phyloP scores from a whole-genome alignment of 2,888 invertebrate species.

The Dolichomitus sp. region DNA sequence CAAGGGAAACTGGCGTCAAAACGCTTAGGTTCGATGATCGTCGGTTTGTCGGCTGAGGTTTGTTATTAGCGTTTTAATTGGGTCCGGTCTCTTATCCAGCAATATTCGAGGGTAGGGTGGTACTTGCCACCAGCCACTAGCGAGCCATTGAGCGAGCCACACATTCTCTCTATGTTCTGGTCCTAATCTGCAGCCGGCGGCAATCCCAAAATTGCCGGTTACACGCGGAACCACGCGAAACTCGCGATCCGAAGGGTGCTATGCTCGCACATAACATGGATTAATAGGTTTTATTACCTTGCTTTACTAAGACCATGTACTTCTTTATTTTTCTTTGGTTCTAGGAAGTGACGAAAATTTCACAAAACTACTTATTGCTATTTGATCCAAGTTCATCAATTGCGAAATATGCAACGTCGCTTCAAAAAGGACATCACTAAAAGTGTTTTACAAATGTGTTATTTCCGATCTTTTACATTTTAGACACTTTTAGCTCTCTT shows the following conservation, averaged over 20 bases:
- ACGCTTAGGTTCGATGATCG: constrained; percentile 63
- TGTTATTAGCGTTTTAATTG: constrained; percentile 85
- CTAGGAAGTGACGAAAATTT: neutral
- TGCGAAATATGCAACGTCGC: neutral
- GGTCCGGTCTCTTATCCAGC: constrained; percentile 84
- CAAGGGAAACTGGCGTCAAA: constrained; percentile 55
- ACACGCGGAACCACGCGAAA: constrained; percentile 64
- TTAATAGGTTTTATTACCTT: constrained; percentile 68
- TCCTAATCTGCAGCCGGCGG: constrained; percentile 84
- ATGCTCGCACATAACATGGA: constrained; percentile 65
- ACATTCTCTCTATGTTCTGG: constrained; percentile 66
- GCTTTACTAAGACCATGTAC: neutral
- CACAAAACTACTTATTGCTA: neutral
- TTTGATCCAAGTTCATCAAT: neutral
- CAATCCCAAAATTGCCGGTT: constrained; percentile 82
- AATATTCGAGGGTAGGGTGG: constrained; percentile 79
- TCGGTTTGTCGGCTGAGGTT: constrained; percentile 72
- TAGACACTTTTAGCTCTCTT: no score
- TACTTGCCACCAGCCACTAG: constrained; percentile 74
- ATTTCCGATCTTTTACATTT: no score
- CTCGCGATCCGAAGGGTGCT: constrained; percentile 56
- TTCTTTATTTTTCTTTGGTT: neutral
- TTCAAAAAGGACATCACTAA: neutral
- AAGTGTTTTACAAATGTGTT: no score
- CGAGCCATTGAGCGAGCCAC: constrained; percentile 40